Evolutionary conservation across 2,888 invertebrate species (phyloP).

Genomic region (Meliscaeva auricollis): DNA sequence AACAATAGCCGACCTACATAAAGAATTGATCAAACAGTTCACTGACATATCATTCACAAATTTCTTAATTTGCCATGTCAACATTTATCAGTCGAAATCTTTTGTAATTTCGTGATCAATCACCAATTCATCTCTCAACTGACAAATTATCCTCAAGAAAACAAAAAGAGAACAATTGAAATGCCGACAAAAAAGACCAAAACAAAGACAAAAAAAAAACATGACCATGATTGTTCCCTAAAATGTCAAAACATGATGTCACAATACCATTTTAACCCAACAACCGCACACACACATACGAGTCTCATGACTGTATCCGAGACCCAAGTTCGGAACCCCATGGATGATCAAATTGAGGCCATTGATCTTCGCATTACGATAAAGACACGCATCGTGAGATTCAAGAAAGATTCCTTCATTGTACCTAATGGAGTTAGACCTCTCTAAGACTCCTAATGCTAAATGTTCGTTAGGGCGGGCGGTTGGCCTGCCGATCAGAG

Average conservation of each 20-base stretch:
- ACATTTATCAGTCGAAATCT: constrained; percentile 31
- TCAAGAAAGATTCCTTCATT: not conserved
- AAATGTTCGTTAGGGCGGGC: constrained; percentile 38
- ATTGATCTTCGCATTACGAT: constrained; percentile 72
- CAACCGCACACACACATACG: constrained; percentile 23
- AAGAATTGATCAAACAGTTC: not conserved
- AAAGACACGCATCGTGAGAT: constrained; percentile 64
- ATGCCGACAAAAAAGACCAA: constrained; percentile 5
- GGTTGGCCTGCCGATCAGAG: not conserved
- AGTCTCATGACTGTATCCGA: constrained; percentile 44
- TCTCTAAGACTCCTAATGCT: constrained; percentile 39
- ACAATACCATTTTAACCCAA: constrained; percentile 50
- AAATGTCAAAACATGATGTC: constrained; percentile 76
- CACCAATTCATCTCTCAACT: constrained; percentile 39
- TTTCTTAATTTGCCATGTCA: constrained; percentile 9
- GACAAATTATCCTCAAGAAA: constrained; percentile 61
- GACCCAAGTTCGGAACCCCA: constrained; percentile 23
- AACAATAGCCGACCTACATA: too few relatives aligned
- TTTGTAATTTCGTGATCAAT: constrained; percentile 52
- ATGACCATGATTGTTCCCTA: constrained; percentile 45
- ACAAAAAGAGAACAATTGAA: constrained; percentile 9
- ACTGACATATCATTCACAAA: not conserved
- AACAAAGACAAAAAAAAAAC: constrained; percentile 20
- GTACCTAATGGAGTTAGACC: not conserved
- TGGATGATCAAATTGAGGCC: constrained; percentile 68